A percentile compares a stretch with the other conserved stretches of the same genome.
Evolutionary conservation across 2,797 vertebrate species (phyloP).

Genomic region (Holocentrus rufus): DNA sequence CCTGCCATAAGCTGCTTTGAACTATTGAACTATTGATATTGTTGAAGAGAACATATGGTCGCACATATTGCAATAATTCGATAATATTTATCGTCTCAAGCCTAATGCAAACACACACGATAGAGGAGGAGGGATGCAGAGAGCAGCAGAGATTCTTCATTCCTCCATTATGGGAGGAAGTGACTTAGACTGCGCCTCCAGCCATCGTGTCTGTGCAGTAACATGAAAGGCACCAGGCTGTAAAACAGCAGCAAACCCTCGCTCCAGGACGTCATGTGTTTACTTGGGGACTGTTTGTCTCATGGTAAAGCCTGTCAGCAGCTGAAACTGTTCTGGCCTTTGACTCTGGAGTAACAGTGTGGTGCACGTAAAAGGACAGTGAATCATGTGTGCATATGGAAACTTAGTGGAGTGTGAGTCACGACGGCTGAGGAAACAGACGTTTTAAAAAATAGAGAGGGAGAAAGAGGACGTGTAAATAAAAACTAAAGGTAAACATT

Average conservation of each 20-base stretch:
- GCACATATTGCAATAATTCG: no score
- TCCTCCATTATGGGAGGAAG: slow-evolving; percentile 50
- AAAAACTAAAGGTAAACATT: slow-evolving; percentile 53
- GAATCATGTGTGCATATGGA: background rate
- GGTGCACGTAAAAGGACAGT: background rate
- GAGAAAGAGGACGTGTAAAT: slow-evolving; percentile 12
- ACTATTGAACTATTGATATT: no score
- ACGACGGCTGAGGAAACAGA: slow-evolving; percentile 2
- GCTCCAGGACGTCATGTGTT: slow-evolving; percentile 20
- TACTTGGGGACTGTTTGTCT: slow-evolving; percentile 24
- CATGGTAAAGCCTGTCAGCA: background rate
- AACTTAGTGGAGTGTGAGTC: slow-evolving; percentile 8
- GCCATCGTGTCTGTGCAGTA: slow-evolving; percentile 17
- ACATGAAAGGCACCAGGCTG: slow-evolving; percentile 40
- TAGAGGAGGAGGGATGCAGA: background rate
- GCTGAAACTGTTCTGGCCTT: slow-evolving; percentile 25
- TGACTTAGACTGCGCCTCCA: slow-evolving; percentile 22
- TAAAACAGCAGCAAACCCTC: slow-evolving; percentile 57
- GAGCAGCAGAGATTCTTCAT: slow-evolving; percentile 14
- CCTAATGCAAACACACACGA: background rate
- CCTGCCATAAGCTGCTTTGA: no score
- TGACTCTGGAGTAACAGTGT: background rate
- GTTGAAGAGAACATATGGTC: no score
- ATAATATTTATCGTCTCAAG: no score
- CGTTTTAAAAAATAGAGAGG: background rate